A percentile compares a stretch with the other conserved stretches of the same genome.
These are phyloP conservation scores for Agrochola macilenta DNA, from an alignment of 2,888 invertebrate genomes.

Conservation along the genomic window DNA sequence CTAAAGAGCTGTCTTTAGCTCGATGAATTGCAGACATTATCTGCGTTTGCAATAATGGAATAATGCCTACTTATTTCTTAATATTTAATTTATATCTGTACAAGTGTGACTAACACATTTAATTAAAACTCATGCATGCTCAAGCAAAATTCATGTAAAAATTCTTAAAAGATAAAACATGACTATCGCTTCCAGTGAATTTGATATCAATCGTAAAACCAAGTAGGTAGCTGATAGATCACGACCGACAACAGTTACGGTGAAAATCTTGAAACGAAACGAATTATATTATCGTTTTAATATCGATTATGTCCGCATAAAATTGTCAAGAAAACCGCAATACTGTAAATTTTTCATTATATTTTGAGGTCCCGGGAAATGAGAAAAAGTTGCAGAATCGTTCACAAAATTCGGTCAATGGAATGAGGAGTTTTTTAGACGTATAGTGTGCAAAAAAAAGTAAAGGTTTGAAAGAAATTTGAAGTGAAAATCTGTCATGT, in stretches of 20 bases:
- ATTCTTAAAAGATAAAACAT: constrained; percentile 33
- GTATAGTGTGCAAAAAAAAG: accelerated
- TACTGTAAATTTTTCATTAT: constrained; percentile 35
- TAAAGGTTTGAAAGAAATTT: constrained; percentile 10
- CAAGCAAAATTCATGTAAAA: constrained; percentile 26
- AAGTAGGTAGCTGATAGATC: constrained; percentile 72
- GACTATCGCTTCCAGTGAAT: constrained; percentile 62
- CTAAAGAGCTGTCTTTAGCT: not conserved
- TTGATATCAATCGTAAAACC: constrained; percentile 50
- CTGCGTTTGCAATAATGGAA: not conserved
- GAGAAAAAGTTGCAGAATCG: constrained; percentile 37
- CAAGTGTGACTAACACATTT: constrained; percentile 14
- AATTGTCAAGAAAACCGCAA: constrained; percentile 65
- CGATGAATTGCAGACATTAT: not conserved
- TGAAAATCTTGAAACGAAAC: constrained; percentile 73
- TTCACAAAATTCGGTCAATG: not conserved
- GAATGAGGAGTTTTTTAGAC: constrained; percentile 9
- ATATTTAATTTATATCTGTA: constrained; percentile 13
- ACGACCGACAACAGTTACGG: constrained; percentile 70
- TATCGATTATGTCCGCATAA: constrained; percentile 60
- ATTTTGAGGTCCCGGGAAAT: constrained; percentile 43
- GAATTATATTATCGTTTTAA: constrained; percentile 72
- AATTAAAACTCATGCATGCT: constrained; percentile 4
- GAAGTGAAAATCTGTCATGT: constrained; percentile 3
- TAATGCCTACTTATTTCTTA: not conserved